Evolutionary conservation across 2,797 vertebrate species (phyloP).

Genomic region (Cryptoblepharus egeriae): DNA sequence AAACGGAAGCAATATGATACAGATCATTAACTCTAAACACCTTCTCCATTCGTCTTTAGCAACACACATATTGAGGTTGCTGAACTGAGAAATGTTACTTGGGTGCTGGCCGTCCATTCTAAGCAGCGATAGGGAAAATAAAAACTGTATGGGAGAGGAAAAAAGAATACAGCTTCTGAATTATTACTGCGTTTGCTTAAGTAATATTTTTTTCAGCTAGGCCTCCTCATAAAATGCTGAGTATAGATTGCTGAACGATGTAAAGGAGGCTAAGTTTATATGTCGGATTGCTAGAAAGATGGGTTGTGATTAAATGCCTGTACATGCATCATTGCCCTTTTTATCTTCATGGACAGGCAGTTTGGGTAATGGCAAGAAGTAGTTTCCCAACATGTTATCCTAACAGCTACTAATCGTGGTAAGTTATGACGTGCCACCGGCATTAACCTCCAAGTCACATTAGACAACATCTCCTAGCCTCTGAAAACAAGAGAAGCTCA

Average conservation of each 20-base stretch:
- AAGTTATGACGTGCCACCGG: conserved; percentile 52
- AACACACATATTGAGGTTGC: conserved; percentile 51
- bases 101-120: conserved; percentile 54
- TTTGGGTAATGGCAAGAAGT: conserved; percentile 35
- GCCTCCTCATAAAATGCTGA: conserved; percentile 14
- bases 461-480: conserved; percentile 52
- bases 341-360: conserved; percentile 30
- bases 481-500: conserved; percentile 23
- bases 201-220: conserved; percentile 30
- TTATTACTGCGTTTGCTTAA: conserved; percentile 52
- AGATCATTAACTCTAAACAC: conserved; percentile 70
- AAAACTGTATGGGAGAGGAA: conserved; percentile 4
- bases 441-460: conserved; percentile 46
- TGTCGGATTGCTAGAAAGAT: conserved; percentile 24
- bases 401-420: conserved; percentile 44
- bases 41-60: conserved; percentile 67
- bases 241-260: conserved; percentile 38
- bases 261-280: conserved; percentile 35
- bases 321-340: not conserved
- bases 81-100: conserved; percentile 59
- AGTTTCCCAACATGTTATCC: conserved; percentile 32
- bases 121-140: conserved; percentile 45
- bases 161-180: conserved; percentile 20
- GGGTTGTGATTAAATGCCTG: conserved; percentile 15
- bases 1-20: conserved; percentile 67